Evolutionary conservation across 2,113 vertebrate species (phyloP).

Genomic region (Delphinus delphis): DNA sequence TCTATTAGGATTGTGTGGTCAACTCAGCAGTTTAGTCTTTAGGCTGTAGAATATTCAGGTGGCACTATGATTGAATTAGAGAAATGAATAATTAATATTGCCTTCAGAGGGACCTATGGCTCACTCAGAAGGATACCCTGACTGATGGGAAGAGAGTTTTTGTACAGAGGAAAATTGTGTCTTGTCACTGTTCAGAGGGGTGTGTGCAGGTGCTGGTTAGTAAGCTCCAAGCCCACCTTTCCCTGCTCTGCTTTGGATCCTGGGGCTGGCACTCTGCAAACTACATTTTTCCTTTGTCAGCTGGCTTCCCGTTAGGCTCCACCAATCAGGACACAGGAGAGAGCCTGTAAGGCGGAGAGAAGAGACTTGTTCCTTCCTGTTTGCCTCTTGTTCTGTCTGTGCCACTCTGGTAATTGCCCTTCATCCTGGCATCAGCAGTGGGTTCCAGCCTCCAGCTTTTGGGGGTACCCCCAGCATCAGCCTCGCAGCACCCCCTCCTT

Average conservation of each 20-base stretch:
- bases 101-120: neutral
- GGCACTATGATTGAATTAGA: neutral
- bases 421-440: neutral
- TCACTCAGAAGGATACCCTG: neutral
- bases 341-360: neutral
- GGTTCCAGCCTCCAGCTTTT: neutral
- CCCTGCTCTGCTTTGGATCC: neutral
- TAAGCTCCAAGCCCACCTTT: neutral
- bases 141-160: neutral
- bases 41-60: neutral
- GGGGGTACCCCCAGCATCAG: neutral
- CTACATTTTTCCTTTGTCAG: neutral
- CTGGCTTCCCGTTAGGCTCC: neutral
- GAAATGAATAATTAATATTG: neutral
- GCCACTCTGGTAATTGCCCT: neutral
- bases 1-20: neutral
- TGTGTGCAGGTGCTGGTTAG: neutral
- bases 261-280: neutral
- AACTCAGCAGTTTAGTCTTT: neutral
- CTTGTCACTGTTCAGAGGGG: neutral
- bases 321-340: neutral
- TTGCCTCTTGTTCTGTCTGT: neutral
- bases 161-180: no score
- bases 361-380: neutral
- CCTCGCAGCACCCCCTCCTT: neutral